Evolutionary conservation across 2,888 invertebrate genomes (phyloP).

Genomic region (Drosophila atroscutellata): DNA sequence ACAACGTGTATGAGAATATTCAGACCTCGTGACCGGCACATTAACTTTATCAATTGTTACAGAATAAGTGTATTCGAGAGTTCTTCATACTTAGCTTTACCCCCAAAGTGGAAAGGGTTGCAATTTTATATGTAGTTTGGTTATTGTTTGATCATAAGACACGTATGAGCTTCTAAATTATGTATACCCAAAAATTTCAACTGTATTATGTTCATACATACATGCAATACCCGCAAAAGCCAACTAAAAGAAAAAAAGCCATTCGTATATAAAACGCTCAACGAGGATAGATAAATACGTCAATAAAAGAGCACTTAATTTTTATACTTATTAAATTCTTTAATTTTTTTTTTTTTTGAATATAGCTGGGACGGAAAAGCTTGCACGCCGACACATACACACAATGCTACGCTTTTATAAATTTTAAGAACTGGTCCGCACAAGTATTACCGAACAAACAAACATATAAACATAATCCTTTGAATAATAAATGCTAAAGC

Average conservation of each 20-base stretch:
- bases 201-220: constrained; percentile 29
- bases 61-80: constrained; percentile 28
- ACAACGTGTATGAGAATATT: constrained; percentile 38
- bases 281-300: constrained; percentile 26
- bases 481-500: constrained; percentile 19
- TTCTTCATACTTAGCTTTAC: constrained; percentile 32
- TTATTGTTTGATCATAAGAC: constrained; percentile 42
- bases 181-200: constrained; percentile 14
- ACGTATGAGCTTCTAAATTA: constrained; percentile 41
- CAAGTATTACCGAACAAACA: constrained; percentile 27
- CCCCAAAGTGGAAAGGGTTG: constrained; percentile 20
- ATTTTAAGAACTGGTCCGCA: constrained; percentile 25
- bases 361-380: constrained; percentile 14
- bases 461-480: constrained; percentile 26
- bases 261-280: constrained; percentile 27
- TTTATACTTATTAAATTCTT: constrained; percentile 25
- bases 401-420: constrained; percentile 29
- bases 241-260: constrained; percentile 15
- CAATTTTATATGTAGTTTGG: constrained; percentile 34
- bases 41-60: constrained; percentile 40
- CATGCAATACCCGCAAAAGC: constrained; percentile 11
- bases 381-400: constrained; percentile 20
- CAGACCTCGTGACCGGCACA: constrained; percentile 24
- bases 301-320: constrained; percentile 28
- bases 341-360: constrained; percentile 20